Conservation (phyloP, 2,113 vertebrate species). For the Egretta garzetta region DNA sequence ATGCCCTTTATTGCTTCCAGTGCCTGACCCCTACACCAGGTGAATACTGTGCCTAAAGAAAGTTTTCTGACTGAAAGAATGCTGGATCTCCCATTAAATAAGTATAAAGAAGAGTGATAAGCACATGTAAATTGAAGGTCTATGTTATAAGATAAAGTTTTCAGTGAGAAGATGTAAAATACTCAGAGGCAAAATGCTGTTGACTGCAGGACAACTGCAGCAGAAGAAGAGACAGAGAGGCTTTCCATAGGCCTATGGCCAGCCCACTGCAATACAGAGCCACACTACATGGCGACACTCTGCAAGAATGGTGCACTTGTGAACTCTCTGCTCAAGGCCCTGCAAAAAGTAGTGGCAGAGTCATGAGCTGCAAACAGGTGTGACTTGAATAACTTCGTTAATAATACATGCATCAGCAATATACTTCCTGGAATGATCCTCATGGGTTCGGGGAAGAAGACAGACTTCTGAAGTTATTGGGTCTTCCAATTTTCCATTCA, state of each 20-base stretch:
- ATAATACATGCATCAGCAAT: background rate
- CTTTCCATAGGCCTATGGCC: background rate
- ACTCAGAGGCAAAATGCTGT: background rate
- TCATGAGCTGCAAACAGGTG: background rate
- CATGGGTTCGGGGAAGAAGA: background rate
- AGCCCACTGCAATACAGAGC: background rate
- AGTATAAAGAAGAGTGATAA: background rate
- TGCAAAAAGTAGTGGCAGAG: background rate
- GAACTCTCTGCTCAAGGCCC: background rate
- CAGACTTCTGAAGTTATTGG: background rate
- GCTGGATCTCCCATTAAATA: background rate
- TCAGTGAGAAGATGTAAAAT: background rate
- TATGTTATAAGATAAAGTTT: background rate
- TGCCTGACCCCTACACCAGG: background rate
- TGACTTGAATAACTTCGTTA: background rate
- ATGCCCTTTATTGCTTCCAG: background rate
- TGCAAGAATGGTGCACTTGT: background rate
- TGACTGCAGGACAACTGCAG: background rate
- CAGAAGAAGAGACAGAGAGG: background rate
- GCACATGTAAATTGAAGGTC: background rate
- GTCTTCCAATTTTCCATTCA: background rate
- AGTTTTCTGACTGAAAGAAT: background rate
- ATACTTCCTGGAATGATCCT: background rate
- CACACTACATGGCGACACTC: accelerated
- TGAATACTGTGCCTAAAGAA: background rate